Base-by-base conservation (phyloP, 2,113 vertebrate species). In the Coracopsis vasa region DNA sequence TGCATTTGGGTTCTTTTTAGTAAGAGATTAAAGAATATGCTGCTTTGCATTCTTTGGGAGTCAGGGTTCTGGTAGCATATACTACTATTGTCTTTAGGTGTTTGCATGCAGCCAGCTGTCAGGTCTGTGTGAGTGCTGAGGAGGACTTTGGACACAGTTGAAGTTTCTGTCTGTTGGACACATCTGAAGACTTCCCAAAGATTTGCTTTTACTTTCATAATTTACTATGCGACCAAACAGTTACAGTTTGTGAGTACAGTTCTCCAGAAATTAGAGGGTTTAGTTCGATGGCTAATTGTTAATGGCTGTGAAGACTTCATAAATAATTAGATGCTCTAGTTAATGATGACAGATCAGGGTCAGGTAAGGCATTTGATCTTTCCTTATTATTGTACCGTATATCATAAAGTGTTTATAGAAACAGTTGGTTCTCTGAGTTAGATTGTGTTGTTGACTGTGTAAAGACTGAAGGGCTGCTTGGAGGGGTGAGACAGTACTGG, bases 11-110 rank as follows among this genome's bases (percentile, higher is more conserved):
- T 11, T 85, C 58, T 54, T 75, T 84, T 72, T 44, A 87, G 83
- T 88, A 77, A 92, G 66, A 72, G 78, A 84, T 96, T 64, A 97
- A 95, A 96, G 56, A 37, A 51, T 27, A 20, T 77, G 53, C 28
- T 85, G 80, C 25, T 33, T 87, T 65, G 15, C 24, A 12, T 74
- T 86, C 29, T 72, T 74, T 41, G n/a, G 47, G n/a, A 92, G 48
- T 56, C 61, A 35, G 14, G 27, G 23, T 80, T 86, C 37, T 51
- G 27, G 11, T 87, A 60, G 17, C 47, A 33, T 44, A 7, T 29
- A 8, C 16, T 58, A 2, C 16, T 75, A 11, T 44, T 85, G 16
- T 54, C 65, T 69, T 62, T 28, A 41, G 44, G 31, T 45, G 18
- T 92, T 91, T 80, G 65, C 23, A 9, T 23, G 35, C 50, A 65